Evolutionary conservation across 2,113 vertebrate genomes (phyloP).

Genomic region (Oryzias woworae): DNA sequence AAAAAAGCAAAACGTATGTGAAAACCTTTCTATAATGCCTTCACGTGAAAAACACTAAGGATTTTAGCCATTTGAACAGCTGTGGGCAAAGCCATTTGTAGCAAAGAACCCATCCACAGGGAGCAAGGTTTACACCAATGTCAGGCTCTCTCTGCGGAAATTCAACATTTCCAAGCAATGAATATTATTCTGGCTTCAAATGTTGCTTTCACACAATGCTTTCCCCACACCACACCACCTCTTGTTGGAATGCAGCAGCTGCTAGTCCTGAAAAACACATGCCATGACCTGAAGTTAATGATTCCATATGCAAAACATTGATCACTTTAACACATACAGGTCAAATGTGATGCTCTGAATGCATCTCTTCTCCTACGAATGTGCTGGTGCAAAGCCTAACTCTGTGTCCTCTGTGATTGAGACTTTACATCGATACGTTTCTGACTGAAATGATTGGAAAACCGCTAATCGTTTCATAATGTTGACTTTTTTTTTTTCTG

Average conservation of each 20-base stretch:
- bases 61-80: conserved; percentile 26
- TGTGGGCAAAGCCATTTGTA: conserved; percentile 15
- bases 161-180: not conserved
- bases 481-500: conserved; percentile 43
- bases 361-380: conserved; percentile 9
- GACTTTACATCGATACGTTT: conserved; percentile 44
- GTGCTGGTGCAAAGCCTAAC: conserved; percentile 2
- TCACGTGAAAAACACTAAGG: not conserved
- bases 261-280: not conserved
- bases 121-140: conserved; percentile 12
- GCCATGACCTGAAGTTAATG: not conserved
- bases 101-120: conserved; percentile 21
- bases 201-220: too few relatives aligned
- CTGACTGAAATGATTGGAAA: conserved; percentile 18
- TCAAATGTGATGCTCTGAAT: not conserved
- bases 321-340: not conserved
- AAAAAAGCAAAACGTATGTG: not conserved
- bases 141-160: conserved; percentile 19
- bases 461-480: conserved; percentile 39
- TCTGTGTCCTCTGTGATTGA: conserved; percentile 8
- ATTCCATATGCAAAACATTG: not conserved
- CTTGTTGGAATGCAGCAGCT: not conserved
- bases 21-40: conserved; percentile 3
- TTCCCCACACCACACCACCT: too few relatives aligned
- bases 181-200: too few relatives aligned